Conservation (phyloP, 2,113 vertebrate genomes). For the Odontophorus gujanensis region DNA sequence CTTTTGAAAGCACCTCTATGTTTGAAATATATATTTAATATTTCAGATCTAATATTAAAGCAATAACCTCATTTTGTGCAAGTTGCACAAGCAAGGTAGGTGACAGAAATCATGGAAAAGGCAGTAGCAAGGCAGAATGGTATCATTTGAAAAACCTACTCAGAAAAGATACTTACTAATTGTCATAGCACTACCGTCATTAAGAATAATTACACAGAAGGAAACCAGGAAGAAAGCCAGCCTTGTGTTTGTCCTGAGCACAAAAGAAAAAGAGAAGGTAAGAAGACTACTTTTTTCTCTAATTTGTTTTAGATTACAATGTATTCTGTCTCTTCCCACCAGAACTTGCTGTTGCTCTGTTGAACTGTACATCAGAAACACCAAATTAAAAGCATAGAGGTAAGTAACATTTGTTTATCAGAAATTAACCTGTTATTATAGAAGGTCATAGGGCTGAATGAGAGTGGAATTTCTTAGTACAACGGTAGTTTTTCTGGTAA, state of each 20-base stretch:
- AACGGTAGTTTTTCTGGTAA: neutral
- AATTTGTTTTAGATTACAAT: neutral
- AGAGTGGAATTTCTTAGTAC: neutral
- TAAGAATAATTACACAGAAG: slow-evolving; percentile 22
- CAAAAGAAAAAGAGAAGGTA: neutral
- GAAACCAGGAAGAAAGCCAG: slow-evolving; percentile 33
- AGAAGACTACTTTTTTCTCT: neutral
- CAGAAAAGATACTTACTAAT: neutral
- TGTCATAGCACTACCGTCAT: slow-evolving; percentile 2
- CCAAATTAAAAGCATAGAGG: neutral
- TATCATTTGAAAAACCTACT: neutral
- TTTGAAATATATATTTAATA: neutral
- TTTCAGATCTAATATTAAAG: neutral
- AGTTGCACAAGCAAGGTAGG: neutral
- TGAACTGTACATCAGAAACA: neutral
- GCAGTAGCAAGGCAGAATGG: neutral
- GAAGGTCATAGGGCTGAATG: neutral
- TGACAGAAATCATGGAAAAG: neutral
- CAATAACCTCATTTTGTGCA: neutral
- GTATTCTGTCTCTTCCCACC: neutral
- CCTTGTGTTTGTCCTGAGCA: slow-evolving; percentile 4
- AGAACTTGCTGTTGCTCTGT: neutral
- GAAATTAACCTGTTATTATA: neutral
- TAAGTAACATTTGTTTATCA: neutral
- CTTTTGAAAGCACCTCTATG: neutral